A percentile compares a stretch with the other conserved stretches of the same genome.
Evolutionary conservation across 2,888 invertebrate genomes (phyloP).

Genomic region (Netelia virgata): DNA sequence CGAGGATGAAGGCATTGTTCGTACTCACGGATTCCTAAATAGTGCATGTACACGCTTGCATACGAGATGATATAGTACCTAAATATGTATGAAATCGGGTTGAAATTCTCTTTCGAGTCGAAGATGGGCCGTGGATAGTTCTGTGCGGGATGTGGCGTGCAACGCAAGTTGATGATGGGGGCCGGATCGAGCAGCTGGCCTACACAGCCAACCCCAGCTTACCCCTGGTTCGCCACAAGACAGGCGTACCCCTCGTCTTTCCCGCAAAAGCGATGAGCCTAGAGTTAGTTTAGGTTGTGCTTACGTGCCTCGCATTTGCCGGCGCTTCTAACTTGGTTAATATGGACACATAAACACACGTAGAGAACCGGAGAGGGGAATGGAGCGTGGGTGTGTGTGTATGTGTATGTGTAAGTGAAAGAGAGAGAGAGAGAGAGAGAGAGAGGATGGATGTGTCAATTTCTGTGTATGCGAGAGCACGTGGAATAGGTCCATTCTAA

Average conservation of each 20-base stretch:
- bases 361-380: neutral
- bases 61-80: too few relatives aligned
- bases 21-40: neutral
- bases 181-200: neutral
- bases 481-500: too few relatives aligned
- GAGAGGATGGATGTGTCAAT: too few relatives aligned
- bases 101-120: conserved; percentile 31
- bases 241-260: too few relatives aligned
- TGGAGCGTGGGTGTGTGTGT: neutral
- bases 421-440: too few relatives aligned
- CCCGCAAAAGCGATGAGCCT: conserved; percentile 17
- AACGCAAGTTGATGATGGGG: too few relatives aligned
- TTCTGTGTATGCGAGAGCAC: too few relatives aligned
- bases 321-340: neutral
- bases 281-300: conserved; percentile 6
- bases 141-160: conserved; percentile 17
- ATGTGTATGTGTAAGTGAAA: too few relatives aligned
- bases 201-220: neutral
- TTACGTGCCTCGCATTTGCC: conserved; percentile 32
- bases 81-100: too few relatives aligned
- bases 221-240: too few relatives aligned
- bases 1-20: neutral
- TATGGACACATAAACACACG: neutral
- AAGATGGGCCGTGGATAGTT: neutral
- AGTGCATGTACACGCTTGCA: neutral